Evolutionary conservation across 1,140 invertebrate species (phyloP).

Genomic region (Ips nitidus): DNA sequence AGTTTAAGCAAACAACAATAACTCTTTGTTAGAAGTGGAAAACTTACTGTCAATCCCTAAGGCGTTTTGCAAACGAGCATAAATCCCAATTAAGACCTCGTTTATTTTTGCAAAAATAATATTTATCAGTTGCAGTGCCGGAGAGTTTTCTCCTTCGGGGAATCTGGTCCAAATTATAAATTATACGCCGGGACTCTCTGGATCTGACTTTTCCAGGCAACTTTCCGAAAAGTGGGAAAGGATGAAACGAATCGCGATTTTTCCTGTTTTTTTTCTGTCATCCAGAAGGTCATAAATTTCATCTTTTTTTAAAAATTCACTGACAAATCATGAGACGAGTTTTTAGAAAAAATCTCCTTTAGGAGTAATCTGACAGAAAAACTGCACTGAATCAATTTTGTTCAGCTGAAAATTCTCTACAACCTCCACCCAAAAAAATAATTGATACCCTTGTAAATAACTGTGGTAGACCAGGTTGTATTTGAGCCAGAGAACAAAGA

Average conservation of each 20-base stretch:
- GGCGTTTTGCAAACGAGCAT: neutral
- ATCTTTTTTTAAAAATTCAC: too few relatives aligned
- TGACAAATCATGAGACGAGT: too few relatives aligned
- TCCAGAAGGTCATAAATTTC: too few relatives aligned
- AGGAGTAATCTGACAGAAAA: too few relatives aligned
- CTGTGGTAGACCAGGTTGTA: neutral
- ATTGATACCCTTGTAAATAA: neutral
- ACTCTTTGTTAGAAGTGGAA: neutral
- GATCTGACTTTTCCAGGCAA: neutral
- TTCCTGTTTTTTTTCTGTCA: too few relatives aligned
- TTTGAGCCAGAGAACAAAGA: neutral
- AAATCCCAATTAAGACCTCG: constrained; percentile 5
- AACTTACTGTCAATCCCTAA: constrained; percentile 2
- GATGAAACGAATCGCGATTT: too few relatives aligned
- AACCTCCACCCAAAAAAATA: neutral
- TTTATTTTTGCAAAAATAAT: constrained; percentile 6
- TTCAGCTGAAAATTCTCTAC: too few relatives aligned
- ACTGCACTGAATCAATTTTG: too few relatives aligned
- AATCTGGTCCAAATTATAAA: constrained; percentile 7
- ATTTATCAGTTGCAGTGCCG: constrained; percentile 12
- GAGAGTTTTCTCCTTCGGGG: constrained; percentile 5
- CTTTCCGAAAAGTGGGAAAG: too few relatives aligned
- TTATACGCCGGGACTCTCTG: neutral
- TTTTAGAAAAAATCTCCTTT: too few relatives aligned
- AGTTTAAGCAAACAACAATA: neutral